Base-by-base conservation (phyloP, 2,888 invertebrate genomes). In the Orthosia gracilis region DNA sequence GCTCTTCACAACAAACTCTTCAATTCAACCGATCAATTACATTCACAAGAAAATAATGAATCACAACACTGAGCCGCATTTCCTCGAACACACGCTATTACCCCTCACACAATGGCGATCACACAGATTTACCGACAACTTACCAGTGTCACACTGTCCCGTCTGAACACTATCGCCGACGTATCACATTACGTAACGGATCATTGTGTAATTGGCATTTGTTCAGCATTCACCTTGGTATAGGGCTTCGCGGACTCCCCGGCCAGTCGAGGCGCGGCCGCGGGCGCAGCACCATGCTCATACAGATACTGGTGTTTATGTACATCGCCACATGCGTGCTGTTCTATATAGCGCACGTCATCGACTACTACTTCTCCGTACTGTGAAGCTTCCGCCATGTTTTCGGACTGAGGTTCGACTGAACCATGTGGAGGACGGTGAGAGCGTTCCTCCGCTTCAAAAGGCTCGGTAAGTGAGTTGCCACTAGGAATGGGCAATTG, bases 241-340 rank as follows among this genome's bases (percentile, higher is more conserved):
- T 85, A 85, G 45, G 92, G 92, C 91, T 92, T 92, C 91, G 54
- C 76, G 64, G 68, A 57, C 21, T 18, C 49, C n/a, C n/a, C 85
- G 81, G 86, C 77, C 90, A 90, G 92, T 91, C 85, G 79, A 59
- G 47, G 45, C 74, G 71, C 67, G 82, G 72, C 79, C 74, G 69
- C 73, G 72, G 62, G 80, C 69, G 68, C 18, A 77, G 72, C 91
- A 94, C 85, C 90, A 96, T 96, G 96, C 91, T 96, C 90, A 95
- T 96, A 18, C 96, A 96, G 84, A 96, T 96, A 61, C 92, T 96
- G 23, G 95, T 96, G 63, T 96, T 96, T 91, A 95, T 96, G 94
- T 96, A 96, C 91, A 95, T 96, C 70, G 95, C 93, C 71, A 95
- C 95, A 15, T 96, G 96, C 84, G 90, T 96, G 21, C 80, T 96